Base-by-base conservation (phyloP, 1,140 invertebrate genomes). In the Cydia strobilella region DNA sequence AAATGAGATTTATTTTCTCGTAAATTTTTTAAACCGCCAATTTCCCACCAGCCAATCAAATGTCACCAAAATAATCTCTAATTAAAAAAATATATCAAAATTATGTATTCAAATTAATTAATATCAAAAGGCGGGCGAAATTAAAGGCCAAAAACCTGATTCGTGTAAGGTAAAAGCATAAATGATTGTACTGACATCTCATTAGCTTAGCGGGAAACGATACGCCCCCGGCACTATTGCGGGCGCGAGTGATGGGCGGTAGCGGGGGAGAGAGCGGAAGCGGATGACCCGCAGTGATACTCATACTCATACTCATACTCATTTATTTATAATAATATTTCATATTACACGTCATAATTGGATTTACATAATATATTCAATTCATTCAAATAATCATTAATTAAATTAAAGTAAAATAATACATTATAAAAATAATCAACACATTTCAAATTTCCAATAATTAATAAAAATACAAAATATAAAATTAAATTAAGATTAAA, bases 151-250 rank as follows among this genome's bases (percentile, higher is more conserved):
- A 91, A 90, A 91, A 91, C 83, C 86, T 89, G 79, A 84, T 82
- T 80, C 79, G 84, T 82, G 82, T 86, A 86, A 89, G 90, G 87
- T 88, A 90, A 90, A 86, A 90, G 86, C 90, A 84, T 85, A 89
- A 91, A 91, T 91, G 88, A 91, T 91, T 91, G 88, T 91, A 89
- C 90, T 91, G 90, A 91, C 90, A 91, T 91, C 90, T 91, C 90
- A 91, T 91, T 91, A 91, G 90, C 87, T 91, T 89, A 90, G 86
- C 87, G 85, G 83, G 82, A 82, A 89, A 84, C 87, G 82, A 79
- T 87, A 78, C 73, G 86, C 90, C 87, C 69, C 74, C 72, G 88
- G 90, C 90, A 83, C 82, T 90, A 86, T 86, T 83, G n/a, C 25
- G n/a, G 80, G 74, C 27, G 3, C 74, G 75, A 75, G 77, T 65